Conservation (phyloP, 2,888 invertebrate species). For the Taphrorychus bicolor region DNA sequence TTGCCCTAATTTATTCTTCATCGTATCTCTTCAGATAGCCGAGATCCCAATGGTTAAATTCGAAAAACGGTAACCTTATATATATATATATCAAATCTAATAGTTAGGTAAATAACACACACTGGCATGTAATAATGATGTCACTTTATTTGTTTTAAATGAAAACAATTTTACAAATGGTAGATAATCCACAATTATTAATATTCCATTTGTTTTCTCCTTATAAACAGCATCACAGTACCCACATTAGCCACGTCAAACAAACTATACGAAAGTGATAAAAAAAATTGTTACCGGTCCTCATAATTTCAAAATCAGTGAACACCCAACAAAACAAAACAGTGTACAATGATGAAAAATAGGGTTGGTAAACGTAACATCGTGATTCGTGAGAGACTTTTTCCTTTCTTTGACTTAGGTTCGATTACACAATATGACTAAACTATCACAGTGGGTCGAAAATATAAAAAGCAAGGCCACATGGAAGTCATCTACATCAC, state of each 20-base stretch:
- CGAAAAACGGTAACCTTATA: no score
- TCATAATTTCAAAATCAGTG: no score
- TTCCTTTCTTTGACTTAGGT: constrained; percentile 15
- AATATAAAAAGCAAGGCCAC: constrained; percentile 42
- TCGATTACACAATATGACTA: constrained; percentile 30
- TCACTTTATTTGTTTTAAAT: constrained; percentile 54
- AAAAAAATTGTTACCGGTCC: no score
- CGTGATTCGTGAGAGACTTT: constrained; percentile 10
- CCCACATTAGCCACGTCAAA: constrained; percentile 58
- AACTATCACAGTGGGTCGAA: constrained; percentile 47
- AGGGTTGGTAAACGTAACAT: background rate
- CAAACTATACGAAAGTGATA: no score
- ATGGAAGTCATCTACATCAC: constrained; percentile 28
- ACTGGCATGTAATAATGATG: constrained; percentile 31
- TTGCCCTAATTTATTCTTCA: no score
- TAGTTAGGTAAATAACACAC: no score
- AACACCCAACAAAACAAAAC: background rate
- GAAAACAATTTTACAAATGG: constrained; percentile 60
- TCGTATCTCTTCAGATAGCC: no score
- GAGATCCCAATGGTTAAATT: no score
- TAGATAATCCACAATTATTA: constrained; percentile 58
- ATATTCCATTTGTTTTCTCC: constrained; percentile 42
- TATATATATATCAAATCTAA: no score
- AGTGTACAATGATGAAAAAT: background rate
- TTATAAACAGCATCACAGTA: constrained; percentile 59